phyloP scores from a whole-genome alignment of 1,140 invertebrate genomes.

The Cyclina sinensis region DNA sequence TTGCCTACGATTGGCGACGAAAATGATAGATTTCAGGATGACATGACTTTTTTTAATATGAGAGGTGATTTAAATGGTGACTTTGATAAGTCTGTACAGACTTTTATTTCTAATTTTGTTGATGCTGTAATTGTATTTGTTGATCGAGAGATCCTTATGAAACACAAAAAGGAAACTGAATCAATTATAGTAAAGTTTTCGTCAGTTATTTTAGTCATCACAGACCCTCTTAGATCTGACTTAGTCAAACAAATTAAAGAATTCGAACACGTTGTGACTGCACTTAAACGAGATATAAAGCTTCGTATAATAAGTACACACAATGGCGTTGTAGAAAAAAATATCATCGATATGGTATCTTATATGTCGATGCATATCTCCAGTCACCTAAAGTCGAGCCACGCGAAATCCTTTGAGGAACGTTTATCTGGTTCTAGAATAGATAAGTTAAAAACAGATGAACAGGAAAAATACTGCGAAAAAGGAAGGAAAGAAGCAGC shows the following conservation, averaged over 20 bases:
- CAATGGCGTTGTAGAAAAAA: not conserved
- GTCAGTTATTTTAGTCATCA: not conserved
- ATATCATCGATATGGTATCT: not conserved
- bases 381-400: not conserved
- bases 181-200: not conserved
- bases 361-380: not conserved
- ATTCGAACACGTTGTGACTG: not conserved
- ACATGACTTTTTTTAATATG: conserved; percentile 19
- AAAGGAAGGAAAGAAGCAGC: not conserved
- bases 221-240: not conserved
- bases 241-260: not conserved
- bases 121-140: not conserved
- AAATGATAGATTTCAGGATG: not conserved
- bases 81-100: no score
- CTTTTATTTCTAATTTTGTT: not conserved
- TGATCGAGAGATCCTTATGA: not conserved
- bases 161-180: not conserved
- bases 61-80: not conserved
- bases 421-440: not conserved
- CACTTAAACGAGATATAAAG: not conserved
- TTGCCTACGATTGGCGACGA: not conserved
- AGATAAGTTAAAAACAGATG: not conserved
- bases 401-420: not conserved
- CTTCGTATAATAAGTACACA: not conserved
- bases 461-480: not conserved